Evolutionary conservation across 2,888 invertebrate species (phyloP).

Genomic region (Thyatira batis): DNA sequence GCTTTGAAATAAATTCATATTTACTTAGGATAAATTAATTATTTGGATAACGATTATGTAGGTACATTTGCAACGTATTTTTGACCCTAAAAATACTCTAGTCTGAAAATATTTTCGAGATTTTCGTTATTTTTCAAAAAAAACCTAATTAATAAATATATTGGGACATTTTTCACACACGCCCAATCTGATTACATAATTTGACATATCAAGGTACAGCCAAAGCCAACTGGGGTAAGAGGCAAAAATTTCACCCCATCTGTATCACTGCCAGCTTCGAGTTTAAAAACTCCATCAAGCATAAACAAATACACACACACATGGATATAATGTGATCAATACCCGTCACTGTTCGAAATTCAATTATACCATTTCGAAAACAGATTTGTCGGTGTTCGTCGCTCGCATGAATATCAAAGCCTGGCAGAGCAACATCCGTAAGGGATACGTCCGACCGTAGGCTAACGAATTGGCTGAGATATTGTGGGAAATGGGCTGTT

Average conservation of each 20-base stretch:
- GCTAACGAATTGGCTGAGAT: neutral
- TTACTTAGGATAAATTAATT: neutral
- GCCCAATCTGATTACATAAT: no score
- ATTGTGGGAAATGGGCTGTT: neutral
- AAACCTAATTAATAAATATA: no score
- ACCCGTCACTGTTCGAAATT: neutral
- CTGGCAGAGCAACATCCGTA: neutral
- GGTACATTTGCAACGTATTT: neutral
- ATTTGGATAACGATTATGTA: neutral
- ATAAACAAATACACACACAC: neutral
- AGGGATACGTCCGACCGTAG: neutral
- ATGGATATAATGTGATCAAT: neutral
- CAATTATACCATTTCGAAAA: neutral
- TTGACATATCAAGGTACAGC: no score
- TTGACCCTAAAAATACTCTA: no score
- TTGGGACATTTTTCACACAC: no score
- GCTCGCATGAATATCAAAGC: neutral
- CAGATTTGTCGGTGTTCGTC: neutral
- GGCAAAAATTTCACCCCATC: no score
- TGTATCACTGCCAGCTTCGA: no score
- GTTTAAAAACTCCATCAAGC: no score
- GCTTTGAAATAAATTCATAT: neutral
- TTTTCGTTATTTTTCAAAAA: no score
- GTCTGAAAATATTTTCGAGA: no score
- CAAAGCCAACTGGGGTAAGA: no score